phyloP scores from a whole-genome alignment of 2,888 invertebrate genomes.

The Perizoma flavofasciatum region DNA sequence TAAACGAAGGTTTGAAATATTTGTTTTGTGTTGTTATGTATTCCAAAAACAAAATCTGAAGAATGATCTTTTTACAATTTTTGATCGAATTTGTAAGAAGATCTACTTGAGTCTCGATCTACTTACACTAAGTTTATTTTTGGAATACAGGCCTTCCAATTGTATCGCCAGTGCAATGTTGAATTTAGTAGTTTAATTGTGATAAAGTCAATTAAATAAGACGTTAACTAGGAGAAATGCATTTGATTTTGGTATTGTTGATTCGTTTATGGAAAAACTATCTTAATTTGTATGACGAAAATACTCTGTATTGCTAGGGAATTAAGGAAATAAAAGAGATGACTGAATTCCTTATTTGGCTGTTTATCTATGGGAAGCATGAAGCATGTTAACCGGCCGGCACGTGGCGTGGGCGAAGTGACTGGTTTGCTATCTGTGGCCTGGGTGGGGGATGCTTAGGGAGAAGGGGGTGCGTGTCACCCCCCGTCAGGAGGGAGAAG shows the following conservation, averaged over 20 bases:
- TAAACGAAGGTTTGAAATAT: constrained; percentile 1
- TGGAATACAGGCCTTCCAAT: neutral
- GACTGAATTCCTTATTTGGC: constrained; percentile 47
- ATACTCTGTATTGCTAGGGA: constrained; percentile 46
- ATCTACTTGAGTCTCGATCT: no score
- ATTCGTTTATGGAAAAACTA: constrained; percentile 11
- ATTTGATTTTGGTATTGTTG: constrained; percentile 26
- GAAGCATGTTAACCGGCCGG: constrained; percentile 15
- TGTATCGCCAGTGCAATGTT: constrained; percentile 1
- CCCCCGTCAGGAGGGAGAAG: constrained; percentile 10
- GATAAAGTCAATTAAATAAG: constrained; percentile 19
- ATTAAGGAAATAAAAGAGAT: constrained; percentile 55
- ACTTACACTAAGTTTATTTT: no score
- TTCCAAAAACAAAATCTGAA: no score
- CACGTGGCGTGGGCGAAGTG: constrained; percentile 21
- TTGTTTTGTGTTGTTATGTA: neutral
- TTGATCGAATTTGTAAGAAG: no score
- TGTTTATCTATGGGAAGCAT: constrained; percentile 41
- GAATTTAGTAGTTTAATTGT: constrained; percentile 20
- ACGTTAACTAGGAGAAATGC: constrained; percentile 20
- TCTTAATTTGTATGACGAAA: constrained; percentile 16
- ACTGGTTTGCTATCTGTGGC: constrained; percentile 7
- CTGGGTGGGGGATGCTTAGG: constrained; percentile 22
- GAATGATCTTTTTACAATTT: no score
- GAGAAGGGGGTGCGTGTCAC: constrained; percentile 14